Evolutionary conservation across 2,113 vertebrate species (phyloP).

Genomic region (Capreolus pygargus): DNA sequence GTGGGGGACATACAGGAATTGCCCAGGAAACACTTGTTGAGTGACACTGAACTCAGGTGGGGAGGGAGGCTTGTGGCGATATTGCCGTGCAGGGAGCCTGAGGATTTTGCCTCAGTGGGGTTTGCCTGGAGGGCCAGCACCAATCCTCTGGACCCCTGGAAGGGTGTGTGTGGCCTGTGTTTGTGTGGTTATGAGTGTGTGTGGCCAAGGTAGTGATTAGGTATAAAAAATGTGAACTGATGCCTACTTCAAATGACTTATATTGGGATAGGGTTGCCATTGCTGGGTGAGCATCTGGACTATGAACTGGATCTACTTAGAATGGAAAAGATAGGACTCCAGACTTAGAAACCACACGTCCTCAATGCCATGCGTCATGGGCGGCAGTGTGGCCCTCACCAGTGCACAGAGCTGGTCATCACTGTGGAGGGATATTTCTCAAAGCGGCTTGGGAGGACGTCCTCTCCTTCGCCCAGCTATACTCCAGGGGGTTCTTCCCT

Average conservation of each 20-base stretch:
- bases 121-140: neutral
- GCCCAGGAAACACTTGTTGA: neutral
- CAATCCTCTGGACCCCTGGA: neutral
- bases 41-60: neutral
- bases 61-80: neutral
- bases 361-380: neutral
- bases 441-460: neutral
- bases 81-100: neutral
- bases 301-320: neutral
- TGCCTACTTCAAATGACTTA: neutral
- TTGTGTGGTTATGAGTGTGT: neutral
- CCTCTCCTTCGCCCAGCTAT: neutral
- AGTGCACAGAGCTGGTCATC: neutral
- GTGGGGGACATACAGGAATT: neutral
- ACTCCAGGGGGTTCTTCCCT: neutral
- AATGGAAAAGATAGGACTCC: neutral
- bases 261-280: neutral
- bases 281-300: neutral
- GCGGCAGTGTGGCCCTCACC: accelerated
- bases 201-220: neutral
- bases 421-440: neutral
- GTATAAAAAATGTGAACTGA: neutral
- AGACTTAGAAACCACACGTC: neutral
- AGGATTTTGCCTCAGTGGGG: neutral
- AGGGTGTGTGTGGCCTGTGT: neutral